Evolutionary conservation across 2,797 vertebrate genomes (phyloP), one percentile per base, ranked within the genome.

Genomic region (Sebastes elongatus): DNA sequence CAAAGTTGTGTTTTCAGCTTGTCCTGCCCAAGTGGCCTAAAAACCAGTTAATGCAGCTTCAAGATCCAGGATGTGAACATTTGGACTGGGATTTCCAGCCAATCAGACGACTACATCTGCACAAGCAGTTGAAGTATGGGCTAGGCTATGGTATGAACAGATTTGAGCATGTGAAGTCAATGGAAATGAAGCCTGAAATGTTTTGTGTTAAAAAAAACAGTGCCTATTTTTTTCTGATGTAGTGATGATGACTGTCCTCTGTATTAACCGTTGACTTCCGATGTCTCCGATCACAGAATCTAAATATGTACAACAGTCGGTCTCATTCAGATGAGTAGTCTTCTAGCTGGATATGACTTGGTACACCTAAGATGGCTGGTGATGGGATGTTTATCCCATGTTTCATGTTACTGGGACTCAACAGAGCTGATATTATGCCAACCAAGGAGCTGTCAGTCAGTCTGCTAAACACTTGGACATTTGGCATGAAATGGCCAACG

Each of bases 201-300:
- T 81, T 86, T 81, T 78, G 53, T 85, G 72, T 86, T 83, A 16
- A 20, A 77, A 76, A 76, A 80, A 88, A 76, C 85, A 91, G 90
- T 93, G 93, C 93, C 91, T 93, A 76, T 82, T 78, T 89, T 63
- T 69, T 35, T 74, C 70, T 81, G 63, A 46, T 81, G 68, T 79
- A 25, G 74, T 76, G 61, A 77, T 67, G 22, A 82, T 76, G 61
- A 49, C 69, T 53, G 72, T 86, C 63, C 27, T 86, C 52, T 35
- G 80, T 84, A 63, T 86, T 82, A 53, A 65, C 63, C 69, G 78
- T 71, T 82, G 71, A 80, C 53, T 49, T 76, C 55, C 66, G 52
- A 78, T 60, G 59, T 78, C 68, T 81, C 66, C 46, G 35, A 30
- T 80, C 83, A 79, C 57, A 49, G 33, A 82, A 68, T 71, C 35